Evolutionary conservation across 2,888 invertebrate genomes (phyloP), one percentile per base, ranked within the genome.

Genomic region (Troides aeacus): DNA sequence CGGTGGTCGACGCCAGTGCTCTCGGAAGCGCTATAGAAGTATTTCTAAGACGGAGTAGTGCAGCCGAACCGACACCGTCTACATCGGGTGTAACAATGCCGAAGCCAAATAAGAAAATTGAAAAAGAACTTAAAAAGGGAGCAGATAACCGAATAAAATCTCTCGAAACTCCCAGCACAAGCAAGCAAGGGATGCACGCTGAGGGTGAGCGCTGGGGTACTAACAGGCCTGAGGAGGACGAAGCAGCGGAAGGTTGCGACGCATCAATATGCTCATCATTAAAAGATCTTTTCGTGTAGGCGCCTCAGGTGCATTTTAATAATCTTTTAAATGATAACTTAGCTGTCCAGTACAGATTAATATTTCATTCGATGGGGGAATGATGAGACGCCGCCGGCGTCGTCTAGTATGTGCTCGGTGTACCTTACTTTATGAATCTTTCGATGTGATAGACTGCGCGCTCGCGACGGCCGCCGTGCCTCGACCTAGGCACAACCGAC

Each of bases 21-120:
- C 91, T 97, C 53, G 97, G 97, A 36, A 96, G 95, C 81, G 97
- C 97, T 42, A 97, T 97, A 74, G 97, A 97, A 87, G 97, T 96
- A 46, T 97, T 97, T 81, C 89, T 97, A 56, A 94, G 94, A 80
- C 94, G 93, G 87, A 93, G 92, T 75, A 93, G 90, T 74, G 90
- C 81, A 59, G 91, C 88, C 71, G 94, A 93, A 18, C 88, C 93
- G 58, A 81, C 78, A 1, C 81, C 88, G 30, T 85, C 89, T 0
- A 83, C 84, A 73, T 88, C 84, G 24, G 84, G 78, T 39, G 15
- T 68, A 30, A 77, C 78, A 59, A 74, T 79, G 23, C 76, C 79
- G 2, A 70, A 66, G 39, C 62, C 58, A 21, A 70, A 12, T 18
- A 66, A 66, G 50, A 70, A 66, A 59, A n/a, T 17, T 59, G 74